Conservation (phyloP, 2,797 vertebrate genomes). For the Melanotaenia nigrans region DNA sequence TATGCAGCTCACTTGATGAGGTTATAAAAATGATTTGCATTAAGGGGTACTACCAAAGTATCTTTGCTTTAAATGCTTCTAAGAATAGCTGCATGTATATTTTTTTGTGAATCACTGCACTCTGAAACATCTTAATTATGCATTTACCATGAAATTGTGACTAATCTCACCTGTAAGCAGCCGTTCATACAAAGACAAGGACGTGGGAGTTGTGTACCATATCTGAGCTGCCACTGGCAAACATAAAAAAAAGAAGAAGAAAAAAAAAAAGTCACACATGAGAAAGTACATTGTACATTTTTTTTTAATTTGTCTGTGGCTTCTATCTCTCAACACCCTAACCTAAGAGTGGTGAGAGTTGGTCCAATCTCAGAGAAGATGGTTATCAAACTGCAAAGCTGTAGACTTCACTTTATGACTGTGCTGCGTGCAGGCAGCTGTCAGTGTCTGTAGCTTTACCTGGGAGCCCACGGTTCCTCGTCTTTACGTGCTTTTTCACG, state of each 20-base stretch:
- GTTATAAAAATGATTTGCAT: not conserved
- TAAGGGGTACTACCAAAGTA: not conserved
- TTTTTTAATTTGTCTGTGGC: conserved; percentile 36
- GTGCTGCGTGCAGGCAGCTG: conserved; percentile 2
- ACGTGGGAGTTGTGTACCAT: conserved; percentile 34
- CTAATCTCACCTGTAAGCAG: conserved; percentile 8
- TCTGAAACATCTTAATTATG: not conserved
- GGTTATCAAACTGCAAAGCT: conserved; percentile 45
- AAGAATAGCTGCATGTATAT: not conserved
- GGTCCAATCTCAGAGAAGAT: conserved; percentile 50
- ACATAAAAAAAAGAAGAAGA: conserved; percentile 42
- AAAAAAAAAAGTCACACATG: conserved; percentile 24
- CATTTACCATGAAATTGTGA: conserved; percentile 27
- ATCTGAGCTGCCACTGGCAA: conserved; percentile 13
- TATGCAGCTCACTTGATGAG: not conserved
- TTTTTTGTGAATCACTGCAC: conserved; percentile 26
- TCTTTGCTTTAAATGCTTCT: conserved; percentile 4
- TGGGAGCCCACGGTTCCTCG: not conserved
- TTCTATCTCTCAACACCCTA: conserved; percentile 42
- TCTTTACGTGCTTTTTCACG: not conserved
- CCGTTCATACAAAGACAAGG: conserved; percentile 1
- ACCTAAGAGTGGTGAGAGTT: conserved; percentile 33
- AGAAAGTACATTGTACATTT: conserved; percentile 30
- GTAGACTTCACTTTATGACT: conserved; percentile 32
- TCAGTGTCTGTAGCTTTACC: not conserved